Evolutionary conservation across 2,797 vertebrate species (phyloP).

Genomic region (Mareca strepera): DNA sequence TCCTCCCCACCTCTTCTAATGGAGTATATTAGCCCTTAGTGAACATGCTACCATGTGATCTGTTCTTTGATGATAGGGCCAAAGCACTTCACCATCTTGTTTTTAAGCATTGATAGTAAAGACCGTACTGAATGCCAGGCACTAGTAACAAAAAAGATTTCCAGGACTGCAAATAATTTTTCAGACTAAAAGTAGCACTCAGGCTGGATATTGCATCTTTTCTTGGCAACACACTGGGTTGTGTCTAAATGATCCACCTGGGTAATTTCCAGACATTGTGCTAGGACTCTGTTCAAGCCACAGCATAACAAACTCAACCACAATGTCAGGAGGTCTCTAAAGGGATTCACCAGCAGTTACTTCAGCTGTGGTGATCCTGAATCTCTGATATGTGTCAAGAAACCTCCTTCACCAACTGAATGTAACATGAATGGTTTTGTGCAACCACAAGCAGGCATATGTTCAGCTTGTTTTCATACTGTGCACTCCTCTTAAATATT

Average conservation of each 20-base stretch:
- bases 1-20: not conserved
- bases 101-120: not conserved
- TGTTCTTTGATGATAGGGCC: not conserved
- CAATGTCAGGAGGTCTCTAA: not conserved
- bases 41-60: not conserved
- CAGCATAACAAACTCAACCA: not conserved
- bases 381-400: rapidly evolving
- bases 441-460: not conserved
- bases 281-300: not conserved
- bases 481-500: not conserved
- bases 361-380: not conserved
- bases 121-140: not conserved
- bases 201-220: not conserved
- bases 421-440: not conserved
- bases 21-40: not conserved
- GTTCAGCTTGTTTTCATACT: not conserved
- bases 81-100: not conserved
- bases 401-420: not conserved
- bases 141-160: not conserved
- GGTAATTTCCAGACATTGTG: not conserved
- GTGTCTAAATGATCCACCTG: not conserved
- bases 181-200: not conserved
- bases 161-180: not conserved
- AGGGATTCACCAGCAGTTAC: not conserved
- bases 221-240: too few species aligned